Evolutionary conservation across 2,888 invertebrate species (phyloP).

Genomic region (Drosophila cognata): DNA sequence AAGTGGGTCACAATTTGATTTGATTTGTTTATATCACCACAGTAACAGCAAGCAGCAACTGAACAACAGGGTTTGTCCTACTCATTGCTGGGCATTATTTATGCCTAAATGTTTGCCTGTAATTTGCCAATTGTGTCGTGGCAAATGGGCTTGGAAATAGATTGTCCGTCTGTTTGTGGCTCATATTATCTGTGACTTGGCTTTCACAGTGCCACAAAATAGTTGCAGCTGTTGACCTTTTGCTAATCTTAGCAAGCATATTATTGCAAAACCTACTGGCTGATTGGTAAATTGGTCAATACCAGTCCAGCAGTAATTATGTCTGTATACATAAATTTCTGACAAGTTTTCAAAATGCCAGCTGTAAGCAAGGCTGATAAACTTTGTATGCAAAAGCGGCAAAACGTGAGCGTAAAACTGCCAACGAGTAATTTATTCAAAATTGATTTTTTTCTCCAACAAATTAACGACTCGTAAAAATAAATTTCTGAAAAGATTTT

Average conservation of each 20-base stretch:
- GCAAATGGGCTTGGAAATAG: constrained; percentile 10
- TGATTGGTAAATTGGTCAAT: constrained; percentile 21
- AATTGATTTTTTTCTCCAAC: not conserved
- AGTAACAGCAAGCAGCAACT: constrained; percentile 32
- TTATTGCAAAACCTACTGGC: constrained; percentile 13
- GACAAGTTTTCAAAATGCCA: constrained; percentile 23
- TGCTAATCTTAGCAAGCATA: not conserved
- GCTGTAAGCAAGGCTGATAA: constrained; percentile 2
- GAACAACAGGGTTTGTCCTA: constrained; percentile 15
- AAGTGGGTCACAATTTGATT: constrained; percentile 72
- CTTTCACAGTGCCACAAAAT: not conserved
- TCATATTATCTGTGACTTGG: not conserved
- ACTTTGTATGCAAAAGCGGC: constrained; percentile 4
- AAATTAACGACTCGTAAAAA: not conserved
- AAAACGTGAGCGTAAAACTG: constrained; percentile 8
- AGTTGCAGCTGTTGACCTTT: constrained; percentile 42
- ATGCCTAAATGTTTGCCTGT: constrained; percentile 27
- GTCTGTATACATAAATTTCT: not conserved
- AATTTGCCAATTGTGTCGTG: constrained; percentile 48
- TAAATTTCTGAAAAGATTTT: not conserved
- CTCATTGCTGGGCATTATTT: constrained; percentile 22
- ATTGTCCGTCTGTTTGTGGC: not conserved
- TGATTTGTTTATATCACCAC: constrained; percentile 74
- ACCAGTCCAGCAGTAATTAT: constrained; percentile 12
- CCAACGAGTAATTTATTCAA: constrained; percentile 6